Conservation (phyloP, 1,140 invertebrate genomes). For the Philotrypesis tridentata region DNA sequence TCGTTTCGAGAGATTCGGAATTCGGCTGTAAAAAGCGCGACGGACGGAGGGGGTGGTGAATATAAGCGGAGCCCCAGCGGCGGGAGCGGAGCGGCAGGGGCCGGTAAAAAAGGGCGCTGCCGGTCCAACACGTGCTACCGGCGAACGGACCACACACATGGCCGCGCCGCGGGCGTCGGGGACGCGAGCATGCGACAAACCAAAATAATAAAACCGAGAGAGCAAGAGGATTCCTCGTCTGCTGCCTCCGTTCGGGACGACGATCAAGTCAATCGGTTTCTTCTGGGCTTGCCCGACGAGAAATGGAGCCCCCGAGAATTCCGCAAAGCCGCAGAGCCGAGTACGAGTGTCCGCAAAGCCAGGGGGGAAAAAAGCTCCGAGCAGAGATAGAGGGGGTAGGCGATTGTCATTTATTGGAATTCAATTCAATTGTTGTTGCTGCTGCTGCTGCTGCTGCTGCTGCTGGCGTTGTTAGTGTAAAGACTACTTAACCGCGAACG, state of each 20-base stretch:
- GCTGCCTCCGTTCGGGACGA: background rate
- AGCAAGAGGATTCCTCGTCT: conserved; percentile 35
- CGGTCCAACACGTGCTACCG: conserved; percentile 61
- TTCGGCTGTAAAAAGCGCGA: conserved; percentile 58
- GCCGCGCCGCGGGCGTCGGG: conserved; percentile 46
- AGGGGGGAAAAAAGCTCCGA: background rate
- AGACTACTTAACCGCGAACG: conserved; percentile 17
- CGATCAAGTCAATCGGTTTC: conserved; percentile 1
- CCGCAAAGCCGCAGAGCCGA: background rate
- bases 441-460: background rate
- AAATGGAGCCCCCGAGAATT: conserved; percentile 21
- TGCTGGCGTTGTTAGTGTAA: background rate
- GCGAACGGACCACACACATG: conserved; percentile 64
- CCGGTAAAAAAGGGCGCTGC: conserved; percentile 59
- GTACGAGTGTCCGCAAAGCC: background rate
- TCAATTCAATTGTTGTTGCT: conserved; percentile 14
- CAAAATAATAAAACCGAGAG: conserved; percentile 46
- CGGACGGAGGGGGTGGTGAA: background rate
- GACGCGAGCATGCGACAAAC: conserved; percentile 44
- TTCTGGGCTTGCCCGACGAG: conserved; percentile 15
- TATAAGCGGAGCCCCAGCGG: too few species aligned
- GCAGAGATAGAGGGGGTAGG: background rate
- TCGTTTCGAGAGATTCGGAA: conserved; percentile 55
- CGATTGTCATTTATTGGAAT: conserved; percentile 14
- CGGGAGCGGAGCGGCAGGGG: conserved; percentile 5